Percentiles rank a stretch among this genome's conserved stretches.
These are phyloP conservation scores for Phymanthus crucifer DNA, from an alignment of 92 coral and sea anemone genomes.

Conservation along the genomic window DNA sequence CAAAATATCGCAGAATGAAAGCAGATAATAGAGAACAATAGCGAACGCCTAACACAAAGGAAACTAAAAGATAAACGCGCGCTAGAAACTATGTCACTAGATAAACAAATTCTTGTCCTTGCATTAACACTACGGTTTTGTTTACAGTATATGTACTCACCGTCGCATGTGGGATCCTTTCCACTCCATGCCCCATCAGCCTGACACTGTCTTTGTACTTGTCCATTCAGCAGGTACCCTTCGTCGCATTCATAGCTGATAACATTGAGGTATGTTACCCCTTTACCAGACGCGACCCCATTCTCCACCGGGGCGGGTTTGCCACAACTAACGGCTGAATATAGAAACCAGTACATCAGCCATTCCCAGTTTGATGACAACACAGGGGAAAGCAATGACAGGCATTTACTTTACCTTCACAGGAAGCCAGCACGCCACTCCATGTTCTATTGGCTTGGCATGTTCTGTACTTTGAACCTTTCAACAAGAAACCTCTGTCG, in stretches of 20 bases:
- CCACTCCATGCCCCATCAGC: conserved; percentile 66
- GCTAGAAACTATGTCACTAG: not conserved
- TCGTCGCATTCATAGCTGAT: conserved; percentile 43
- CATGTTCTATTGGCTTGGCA: conserved; percentile 53
- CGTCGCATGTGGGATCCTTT: conserved; percentile 44
- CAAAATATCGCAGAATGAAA: not conserved
- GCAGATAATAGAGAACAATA: not conserved
- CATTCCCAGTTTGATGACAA: not conserved
- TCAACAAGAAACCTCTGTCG: conserved; percentile 53
- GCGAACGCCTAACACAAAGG: no score
- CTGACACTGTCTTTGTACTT: conserved; percentile 48
- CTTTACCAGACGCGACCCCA: conserved; percentile 31
- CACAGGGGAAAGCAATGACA: not conserved
- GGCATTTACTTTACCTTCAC: conserved; percentile 39
- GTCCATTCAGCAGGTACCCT: conserved; percentile 51
- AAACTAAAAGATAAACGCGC: not conserved
- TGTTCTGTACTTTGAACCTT: conserved; percentile 44
- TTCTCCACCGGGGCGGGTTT: conserved; percentile 15
- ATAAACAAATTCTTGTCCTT: not conserved
- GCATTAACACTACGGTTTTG: not conserved
- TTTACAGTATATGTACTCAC: conserved; percentile 1
- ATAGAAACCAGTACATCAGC: not conserved
- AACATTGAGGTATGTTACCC: conserved; percentile 37
- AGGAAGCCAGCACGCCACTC: conserved; percentile 51
- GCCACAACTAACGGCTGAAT: conserved; percentile 46